phyloP scores from a whole-genome alignment of 2,113 vertebrate species.

The Callionymus lyra region DNA sequence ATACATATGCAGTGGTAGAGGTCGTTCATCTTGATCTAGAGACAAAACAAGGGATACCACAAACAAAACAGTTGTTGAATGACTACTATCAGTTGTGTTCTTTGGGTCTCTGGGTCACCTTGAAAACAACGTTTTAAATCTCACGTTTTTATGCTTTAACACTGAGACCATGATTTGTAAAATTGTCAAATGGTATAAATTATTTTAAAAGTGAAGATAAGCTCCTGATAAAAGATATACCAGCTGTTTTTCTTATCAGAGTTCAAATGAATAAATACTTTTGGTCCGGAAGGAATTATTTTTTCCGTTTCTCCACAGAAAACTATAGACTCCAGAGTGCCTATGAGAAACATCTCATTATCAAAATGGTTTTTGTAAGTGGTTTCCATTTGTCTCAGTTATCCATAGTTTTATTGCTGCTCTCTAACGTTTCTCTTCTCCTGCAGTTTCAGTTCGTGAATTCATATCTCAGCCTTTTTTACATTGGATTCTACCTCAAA shows the following conservation, averaged over 20 bases:
- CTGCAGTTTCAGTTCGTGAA: conserved; percentile 96
- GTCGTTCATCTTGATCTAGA: too few species aligned
- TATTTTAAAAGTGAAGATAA: too few species aligned
- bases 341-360: conserved; percentile 98
- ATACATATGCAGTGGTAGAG: too few species aligned
- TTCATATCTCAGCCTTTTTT: conserved; percentile 99
- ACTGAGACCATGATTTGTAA: too few species aligned
- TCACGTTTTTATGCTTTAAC: too few species aligned
- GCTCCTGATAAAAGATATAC: background rate
- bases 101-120: too few species aligned
- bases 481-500: conserved; percentile 99
- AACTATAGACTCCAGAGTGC: conserved; percentile 97
- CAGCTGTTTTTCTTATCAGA: background rate
- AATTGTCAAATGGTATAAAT: too few species aligned
- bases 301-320: conserved; percentile 64
- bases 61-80: too few species aligned
- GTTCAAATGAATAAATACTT: background rate
- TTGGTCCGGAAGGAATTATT: background rate
- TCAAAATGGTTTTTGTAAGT: conserved; percentile 97
- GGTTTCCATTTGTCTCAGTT: conserved; percentile 1
- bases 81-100: too few species aligned
- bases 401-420: background rate
- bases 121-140: too few species aligned
- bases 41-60: too few species aligned
- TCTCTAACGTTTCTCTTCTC: conserved; percentile 8